phyloP scores from a whole-genome alignment of 2,888 invertebrate species.

The Ormia ochracea region DNA sequence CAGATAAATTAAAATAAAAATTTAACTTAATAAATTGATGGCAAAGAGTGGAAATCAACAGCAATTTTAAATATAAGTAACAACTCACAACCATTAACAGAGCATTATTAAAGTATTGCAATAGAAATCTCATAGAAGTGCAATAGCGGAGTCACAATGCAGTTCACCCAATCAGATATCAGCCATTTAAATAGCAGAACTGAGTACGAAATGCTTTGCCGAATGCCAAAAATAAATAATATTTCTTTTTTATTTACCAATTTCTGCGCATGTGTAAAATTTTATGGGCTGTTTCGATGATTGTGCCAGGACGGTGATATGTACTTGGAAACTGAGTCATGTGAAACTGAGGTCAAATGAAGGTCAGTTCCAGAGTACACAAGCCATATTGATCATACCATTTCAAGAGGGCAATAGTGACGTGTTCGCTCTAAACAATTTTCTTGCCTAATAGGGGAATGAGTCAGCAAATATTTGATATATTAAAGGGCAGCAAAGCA shows the following conservation, averaged over 20 bases:
- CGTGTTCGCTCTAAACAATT: no score
- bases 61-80: not conserved
- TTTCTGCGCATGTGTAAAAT: conserved; percentile 36
- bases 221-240: conserved; percentile 20
- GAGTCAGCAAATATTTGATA: no score
- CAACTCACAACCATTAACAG: not conserved
- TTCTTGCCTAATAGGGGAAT: no score
- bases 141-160: not conserved
- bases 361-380: no score
- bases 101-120: not conserved
- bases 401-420: no score
- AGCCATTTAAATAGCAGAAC: not conserved
- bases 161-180: conserved; percentile 26
- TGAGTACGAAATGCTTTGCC: not conserved
- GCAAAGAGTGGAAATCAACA: conserved; percentile 1
- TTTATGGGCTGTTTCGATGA: conserved; percentile 25
- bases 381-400: no score
- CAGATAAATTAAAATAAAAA: conserved; percentile 15
- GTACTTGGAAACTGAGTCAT: not conserved
- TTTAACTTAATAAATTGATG: conserved; percentile 8
- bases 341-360: no score
- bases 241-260: conserved; percentile 20
- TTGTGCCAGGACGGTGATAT: not conserved
- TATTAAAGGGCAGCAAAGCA: no score
- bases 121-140: conserved; percentile 8